Base-by-base conservation (phyloP, 2,797 vertebrate genomes). In the Chromis chromis region DNA sequence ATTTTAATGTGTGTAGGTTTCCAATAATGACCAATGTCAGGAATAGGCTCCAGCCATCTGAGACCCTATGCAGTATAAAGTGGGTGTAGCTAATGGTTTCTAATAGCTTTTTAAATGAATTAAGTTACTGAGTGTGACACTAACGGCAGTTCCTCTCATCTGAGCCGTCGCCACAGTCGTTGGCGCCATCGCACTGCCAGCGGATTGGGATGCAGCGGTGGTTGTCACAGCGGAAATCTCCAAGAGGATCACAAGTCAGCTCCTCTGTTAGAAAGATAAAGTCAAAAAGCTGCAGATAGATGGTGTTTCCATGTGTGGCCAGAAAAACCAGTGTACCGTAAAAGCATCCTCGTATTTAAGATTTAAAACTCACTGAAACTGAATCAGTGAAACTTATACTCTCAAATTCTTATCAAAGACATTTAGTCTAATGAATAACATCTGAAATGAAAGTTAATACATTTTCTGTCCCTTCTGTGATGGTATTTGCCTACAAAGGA, bases 221-320 rank as follows among this genome's bases (percentile, higher is more conserved):
- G 82, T 94, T 93, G 65, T 93, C 92, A 63, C 93, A 94, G 46
- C 92, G 86, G 77, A 94, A 94, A 84, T 94, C 94, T 63, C 93
- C 90, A 52, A 83, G 44, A 46, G 93, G 92, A 75, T 94, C 92
- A 56, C 93, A 94, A 67, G 93, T 93, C 66, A 94, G 53, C 3
- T 54, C 81, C 89, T 92, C 93, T 94, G 89, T 86, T 49, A 14
- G 17, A 57, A 10, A 11, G 14, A 56, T 21, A 60, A 52, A 70
- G 40, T 28, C 62, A 65, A 16, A 28, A 19, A 69, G 7, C 12
- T 13, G 48, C 4, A 48, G 16, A 27, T 1, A 44, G 24, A 65
- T 25, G 13, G 21, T 22, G 14, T 60, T 61, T 74, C 19, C 62
- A 78, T 31, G 48, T 58, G 40, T 40, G 64, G 54, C 44, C 8